Conservation (phyloP, 35 echinoderm and acorn worm genomes). For the Lytechinus pictus region DNA sequence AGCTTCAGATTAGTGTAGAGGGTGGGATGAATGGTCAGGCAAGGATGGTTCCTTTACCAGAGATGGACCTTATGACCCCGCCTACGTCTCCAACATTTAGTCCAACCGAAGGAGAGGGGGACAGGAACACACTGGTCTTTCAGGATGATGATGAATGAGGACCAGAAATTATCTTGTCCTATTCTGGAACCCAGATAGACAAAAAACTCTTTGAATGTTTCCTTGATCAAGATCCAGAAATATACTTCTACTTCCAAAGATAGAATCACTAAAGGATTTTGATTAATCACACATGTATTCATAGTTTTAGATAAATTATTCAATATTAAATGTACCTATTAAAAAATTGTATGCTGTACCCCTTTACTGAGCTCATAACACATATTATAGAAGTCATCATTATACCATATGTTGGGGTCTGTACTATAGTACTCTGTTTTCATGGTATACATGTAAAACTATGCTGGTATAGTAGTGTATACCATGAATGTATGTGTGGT, state of each 20-base stretch:
- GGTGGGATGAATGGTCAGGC: not conserved
- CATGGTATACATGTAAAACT: too few species aligned
- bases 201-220: not conserved
- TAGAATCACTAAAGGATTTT: too few species aligned
- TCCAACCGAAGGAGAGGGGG: conserved; percentile 57
- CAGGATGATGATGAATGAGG: conserved; percentile 43
- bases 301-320: not conserved
- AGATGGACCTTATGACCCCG: conserved; percentile 42
- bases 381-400: not conserved
- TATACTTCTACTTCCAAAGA: not conserved
- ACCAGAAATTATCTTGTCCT: not conserved
- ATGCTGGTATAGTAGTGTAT: too few species aligned
- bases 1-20: not conserved
- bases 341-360: too few species aligned
- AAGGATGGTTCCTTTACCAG: conserved; percentile 38
- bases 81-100: conserved; percentile 43
- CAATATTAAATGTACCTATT: not conserved
- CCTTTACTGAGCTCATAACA: not conserved
- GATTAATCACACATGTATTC: not conserved
- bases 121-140: conserved; percentile 57
- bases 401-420: not conserved
- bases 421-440: not conserved
- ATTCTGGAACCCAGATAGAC: not conserved
- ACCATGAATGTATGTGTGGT: too few species aligned
- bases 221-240: not conserved